Base-by-base conservation (phyloP, 2,888 invertebrate species). In the Cryptocephalus moraei region DNA sequence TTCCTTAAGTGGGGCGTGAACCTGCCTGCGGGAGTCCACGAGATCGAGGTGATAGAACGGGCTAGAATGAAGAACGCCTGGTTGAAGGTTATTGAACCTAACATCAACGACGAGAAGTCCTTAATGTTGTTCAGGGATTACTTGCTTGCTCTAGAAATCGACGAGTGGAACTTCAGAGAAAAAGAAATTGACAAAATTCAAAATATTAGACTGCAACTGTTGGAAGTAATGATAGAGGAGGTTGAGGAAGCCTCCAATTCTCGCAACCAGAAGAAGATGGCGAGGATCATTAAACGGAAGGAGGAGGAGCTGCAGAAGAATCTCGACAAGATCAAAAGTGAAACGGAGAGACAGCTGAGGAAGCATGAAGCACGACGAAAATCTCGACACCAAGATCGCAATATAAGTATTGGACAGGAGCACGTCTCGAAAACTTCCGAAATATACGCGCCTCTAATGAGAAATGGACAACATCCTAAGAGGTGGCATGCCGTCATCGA, bases 91-190 rank as follows among this genome's bases (percentile, higher is more conserved):
- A 67, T 84, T 44, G 76, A 79, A 2, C 77, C 78, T 12, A 55
- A 61, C 34, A 68, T 78, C 44, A 73, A 74, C 48, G 66, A 72
- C 22, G 69, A 72, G 31, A 67, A 68, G 60, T 78, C 80, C 58
- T 78, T 79, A 62, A 80, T 81, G 58, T 72, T 74, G 43, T 72
- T 82, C 4, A 73, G 78, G 10, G 73, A 72, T n/a, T 79, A 89
- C 59, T 77, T 91, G 52, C 79, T 79, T 43, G 84, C 86, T n/a
- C 77, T 91, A 53, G 91, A 91, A 67, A 77, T 82, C 49, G 84
- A 88, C 56, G 84, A 90, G 62, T 91, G 90, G 90, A 77, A 84
- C 9, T 83, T 86, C 45, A 76, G 91, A 50, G 90, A 91, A 64
- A 40, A 82, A 78, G 83, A 86, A 64, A 83, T 88, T 51, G 80